Evolutionary conservation across 2,113 vertebrate genomes (phyloP), one percentile per base, ranked within the genome.

Genomic region (Tympanuchus pallidicinctus): DNA sequence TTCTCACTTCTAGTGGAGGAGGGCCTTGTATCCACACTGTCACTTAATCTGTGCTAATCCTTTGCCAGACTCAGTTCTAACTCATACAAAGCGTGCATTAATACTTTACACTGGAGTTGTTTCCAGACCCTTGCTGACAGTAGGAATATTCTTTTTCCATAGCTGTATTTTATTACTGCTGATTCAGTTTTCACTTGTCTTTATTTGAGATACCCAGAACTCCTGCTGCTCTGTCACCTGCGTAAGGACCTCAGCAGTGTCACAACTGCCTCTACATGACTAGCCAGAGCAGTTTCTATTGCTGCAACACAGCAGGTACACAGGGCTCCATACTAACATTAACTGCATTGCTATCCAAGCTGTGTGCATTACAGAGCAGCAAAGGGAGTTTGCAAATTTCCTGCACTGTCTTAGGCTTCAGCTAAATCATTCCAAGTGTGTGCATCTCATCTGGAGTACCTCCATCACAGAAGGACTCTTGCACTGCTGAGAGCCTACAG

Each of bases 21-120:
- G 57, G 32, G 38, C 50, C 71, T 20, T 21, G 38, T 83, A 27
- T 64, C 28, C 10, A 4, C 22, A 8, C 57, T 79, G 36, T 64
- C 20, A 70, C 67, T 89, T 80, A 42, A 38, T 36, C 84, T 73
- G 38, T 80, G 64, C 89, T 92, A 8, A 56, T 56, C 86, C 54
- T 82, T 24, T 34, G 84, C 54, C 60, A 59, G 77, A 54, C 84
- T 97, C 42, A 5, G 76, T 87, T 92, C 93, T 45, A 71, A 82
- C 60, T 83, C 78, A 6, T 5, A 43, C 86, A 42, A 76, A 25
- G 71, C 67, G 74, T 80, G 70, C 69, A 61, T 73, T 36, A 73
- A 66, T 63, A 8, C 67, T 63, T 86, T 32, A 50, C 82, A 28
- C 38, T 28, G 63, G 45, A 66, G 78, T 40, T 1, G 5, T 76